A percentile compares a stretch with the other conserved stretches of the same genome.
phyloP scores from a whole-genome alignment of 2,888 invertebrate genomes.

The Drosophila vallismaia region DNA sequence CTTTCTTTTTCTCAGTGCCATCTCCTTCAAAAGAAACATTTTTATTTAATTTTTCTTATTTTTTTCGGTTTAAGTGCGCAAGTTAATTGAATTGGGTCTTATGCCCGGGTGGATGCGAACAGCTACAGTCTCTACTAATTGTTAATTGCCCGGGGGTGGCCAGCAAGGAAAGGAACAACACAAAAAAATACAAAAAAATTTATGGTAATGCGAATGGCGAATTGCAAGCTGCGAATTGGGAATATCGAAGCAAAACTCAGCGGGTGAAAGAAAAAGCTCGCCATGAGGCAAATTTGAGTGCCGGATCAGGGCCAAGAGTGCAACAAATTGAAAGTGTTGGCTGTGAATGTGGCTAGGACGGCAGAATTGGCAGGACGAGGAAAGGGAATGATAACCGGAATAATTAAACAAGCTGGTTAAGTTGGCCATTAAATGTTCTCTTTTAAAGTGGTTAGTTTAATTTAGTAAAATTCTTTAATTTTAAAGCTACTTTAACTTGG shows the following conservation, averaged over 20 bases:
- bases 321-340: conserved; percentile 50
- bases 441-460: neutral
- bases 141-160: conserved; percentile 36
- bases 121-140: conserved; percentile 43
- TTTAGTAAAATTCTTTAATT: too few relatives aligned
- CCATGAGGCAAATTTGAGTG: conserved; percentile 26
- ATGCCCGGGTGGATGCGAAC: conserved; percentile 16
- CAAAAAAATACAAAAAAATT: conserved; percentile 7
- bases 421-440: conserved; percentile 1
- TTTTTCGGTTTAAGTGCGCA: conserved; percentile 46
- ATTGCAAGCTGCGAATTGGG: neutral
- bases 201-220: conserved; percentile 39
- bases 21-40: conserved; percentile 12
- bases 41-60: conserved; percentile 6
- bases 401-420: conserved; percentile 38
- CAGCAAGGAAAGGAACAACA: neutral
- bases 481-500: too few relatives aligned
- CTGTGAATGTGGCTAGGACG: conserved; percentile 18
- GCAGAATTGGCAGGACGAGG: neutral
- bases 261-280: conserved; percentile 18
- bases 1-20: conserved; percentile 1
- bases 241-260: conserved; percentile 16
- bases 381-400: neutral
- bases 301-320: conserved; percentile 35
- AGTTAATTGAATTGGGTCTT: conserved; percentile 49